phyloP scores from a whole-genome alignment of 2,797 vertebrate genomes.

The Sebastes diaconus region DNA sequence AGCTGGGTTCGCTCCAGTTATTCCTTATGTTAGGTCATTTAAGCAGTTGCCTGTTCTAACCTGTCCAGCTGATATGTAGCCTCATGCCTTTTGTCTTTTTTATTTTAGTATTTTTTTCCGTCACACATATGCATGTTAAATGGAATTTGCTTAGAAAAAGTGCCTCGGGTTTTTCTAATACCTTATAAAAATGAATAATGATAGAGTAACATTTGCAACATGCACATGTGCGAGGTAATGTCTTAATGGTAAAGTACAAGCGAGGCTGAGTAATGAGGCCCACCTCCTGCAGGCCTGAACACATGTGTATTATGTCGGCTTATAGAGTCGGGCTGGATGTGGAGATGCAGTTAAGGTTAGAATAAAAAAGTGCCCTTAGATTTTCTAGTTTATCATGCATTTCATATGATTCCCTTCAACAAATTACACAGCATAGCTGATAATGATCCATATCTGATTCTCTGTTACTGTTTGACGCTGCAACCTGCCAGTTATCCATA shows the following conservation, averaged over 20 bases:
- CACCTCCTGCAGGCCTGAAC: not conserved
- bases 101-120: not conserved
- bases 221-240: not conserved
- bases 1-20: not conserved
- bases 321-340: too few species aligned
- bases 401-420: too few species aligned
- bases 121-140: not conserved
- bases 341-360: not conserved
- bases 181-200: not conserved
- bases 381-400: not conserved
- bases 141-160: not conserved
- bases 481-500: not conserved
- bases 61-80: conserved; percentile 21
- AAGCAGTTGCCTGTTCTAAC: conserved; percentile 43
- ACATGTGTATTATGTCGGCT: not conserved
- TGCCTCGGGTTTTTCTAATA: too few species aligned
- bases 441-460: not conserved
- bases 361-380: not conserved
- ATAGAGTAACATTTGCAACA: not conserved
- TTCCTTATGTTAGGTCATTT: conserved; percentile 41
- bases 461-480: too few species aligned
- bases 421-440: too few species aligned
- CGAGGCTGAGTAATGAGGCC: not conserved
- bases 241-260: not conserved
- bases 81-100: not conserved